phyloP scores from a whole-genome alignment of 1,140 invertebrate genomes.

The Pararge aegeria region DNA sequence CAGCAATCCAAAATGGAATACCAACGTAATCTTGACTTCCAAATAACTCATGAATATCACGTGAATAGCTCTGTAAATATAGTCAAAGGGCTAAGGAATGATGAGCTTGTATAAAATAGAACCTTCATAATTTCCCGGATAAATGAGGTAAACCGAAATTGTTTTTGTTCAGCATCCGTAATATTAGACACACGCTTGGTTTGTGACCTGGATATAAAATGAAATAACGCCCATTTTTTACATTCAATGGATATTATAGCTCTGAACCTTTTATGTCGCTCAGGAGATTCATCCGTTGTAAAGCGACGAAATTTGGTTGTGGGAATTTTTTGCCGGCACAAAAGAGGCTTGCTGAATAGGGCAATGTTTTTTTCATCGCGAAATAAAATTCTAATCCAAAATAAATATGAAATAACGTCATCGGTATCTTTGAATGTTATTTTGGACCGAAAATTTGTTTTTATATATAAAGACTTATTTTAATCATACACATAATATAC shows the following conservation, averaged over 20 bases:
- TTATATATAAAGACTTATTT: neutral
- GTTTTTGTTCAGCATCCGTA: conserved; percentile 21
- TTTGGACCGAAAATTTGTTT: neutral
- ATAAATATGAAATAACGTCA: neutral
- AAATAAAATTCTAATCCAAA: conserved; percentile 2
- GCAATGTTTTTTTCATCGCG: neutral
- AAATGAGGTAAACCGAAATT: conserved; percentile 19
- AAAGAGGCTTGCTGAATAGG: conserved; percentile 4
- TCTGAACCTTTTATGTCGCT: conserved; percentile 2
- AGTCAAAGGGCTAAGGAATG: neutral
- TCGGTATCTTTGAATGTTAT: neutral
- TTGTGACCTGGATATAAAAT: conserved; percentile 19
- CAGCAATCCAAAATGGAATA: neutral
- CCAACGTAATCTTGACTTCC: neutral
- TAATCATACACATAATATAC: too few species aligned
- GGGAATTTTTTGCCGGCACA: conserved; percentile 1
- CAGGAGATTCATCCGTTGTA: conserved; percentile 4
- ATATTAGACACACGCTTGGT: conserved; percentile 7
- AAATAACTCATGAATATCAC: neutral
- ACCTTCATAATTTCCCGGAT: conserved; percentile 21
- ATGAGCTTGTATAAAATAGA: conserved; percentile 16
- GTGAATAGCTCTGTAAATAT: neutral
- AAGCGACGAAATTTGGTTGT: conserved; percentile 2
- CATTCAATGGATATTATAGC: conserved; percentile 2
- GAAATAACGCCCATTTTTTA: conserved; percentile 14